A percentile compares a stretch with the other conserved stretches of the same genome.
phyloP scores from a whole-genome alignment of 2,113 vertebrate genomes.

The Xiphophorus maculatus region DNA sequence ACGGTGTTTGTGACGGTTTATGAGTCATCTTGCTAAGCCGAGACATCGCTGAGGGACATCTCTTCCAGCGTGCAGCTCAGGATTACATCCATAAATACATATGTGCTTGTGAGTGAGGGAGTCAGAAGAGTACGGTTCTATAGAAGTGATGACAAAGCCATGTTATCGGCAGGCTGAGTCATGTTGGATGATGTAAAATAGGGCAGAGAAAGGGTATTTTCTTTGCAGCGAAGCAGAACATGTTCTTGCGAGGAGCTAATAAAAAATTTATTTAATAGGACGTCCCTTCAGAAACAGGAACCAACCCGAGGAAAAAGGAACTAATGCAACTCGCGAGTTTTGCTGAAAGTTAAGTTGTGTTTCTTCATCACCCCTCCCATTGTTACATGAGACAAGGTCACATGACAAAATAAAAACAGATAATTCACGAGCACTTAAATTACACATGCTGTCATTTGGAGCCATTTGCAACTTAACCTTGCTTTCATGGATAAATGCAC shows the following conservation, averaged over 20 bases:
- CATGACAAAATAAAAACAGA: not conserved
- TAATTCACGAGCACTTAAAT: not conserved
- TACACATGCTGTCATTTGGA: not conserved
- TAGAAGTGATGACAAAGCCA: constrained; percentile 13
- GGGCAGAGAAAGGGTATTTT: constrained; percentile 17
- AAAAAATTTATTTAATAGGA: constrained; percentile 29
- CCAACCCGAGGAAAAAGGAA: constrained; percentile 20
- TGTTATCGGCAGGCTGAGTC: constrained; percentile 17
- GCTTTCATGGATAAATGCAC: not conserved
- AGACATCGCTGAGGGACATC: constrained; percentile 53
- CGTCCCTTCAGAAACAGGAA: constrained; percentile 50
- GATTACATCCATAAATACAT: constrained; percentile 43
- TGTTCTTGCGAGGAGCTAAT: not conserved
- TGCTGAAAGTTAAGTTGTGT: constrained; percentile 2
- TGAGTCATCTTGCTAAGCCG: constrained; percentile 62
- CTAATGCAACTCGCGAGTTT: constrained; percentile 28
- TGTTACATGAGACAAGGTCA: not conserved
- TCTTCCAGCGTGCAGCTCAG: constrained; percentile 38
- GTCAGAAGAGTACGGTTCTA: constrained; percentile 10
- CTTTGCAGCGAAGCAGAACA: constrained; percentile 23
- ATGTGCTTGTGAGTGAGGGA: not conserved
- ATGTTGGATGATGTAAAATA: not conserved
- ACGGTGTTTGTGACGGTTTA: constrained; percentile 25
- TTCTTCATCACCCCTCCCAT: not conserved
- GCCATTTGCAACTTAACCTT: not conserved